phyloP scores from a whole-genome alignment of 2,113 vertebrate species.

The Cervus canadensis region DNA sequence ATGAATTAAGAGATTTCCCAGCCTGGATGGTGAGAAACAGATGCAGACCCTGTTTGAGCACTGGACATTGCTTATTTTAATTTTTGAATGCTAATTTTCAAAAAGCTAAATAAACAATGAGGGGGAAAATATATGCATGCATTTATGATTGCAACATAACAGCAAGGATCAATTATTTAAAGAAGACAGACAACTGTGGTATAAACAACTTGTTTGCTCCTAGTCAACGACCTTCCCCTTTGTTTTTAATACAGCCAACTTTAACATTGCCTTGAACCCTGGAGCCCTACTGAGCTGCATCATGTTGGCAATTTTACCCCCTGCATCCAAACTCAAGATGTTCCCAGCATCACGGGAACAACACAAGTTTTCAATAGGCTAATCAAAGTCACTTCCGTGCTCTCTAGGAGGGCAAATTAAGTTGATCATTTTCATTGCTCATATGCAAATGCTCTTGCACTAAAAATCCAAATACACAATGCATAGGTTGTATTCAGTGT shows the following conservation, averaged over 20 bases:
- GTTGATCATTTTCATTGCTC: conserved; percentile 67
- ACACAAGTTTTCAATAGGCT: conserved; percentile 50
- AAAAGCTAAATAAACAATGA: not conserved
- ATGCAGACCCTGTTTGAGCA: not conserved
- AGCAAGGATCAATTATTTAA: not conserved
- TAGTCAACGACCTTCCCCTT: conserved; percentile 22
- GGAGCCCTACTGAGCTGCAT: conserved; percentile 39
- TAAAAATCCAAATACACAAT: conserved; percentile 51
- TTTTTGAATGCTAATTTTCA: not conserved
- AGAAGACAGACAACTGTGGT: not conserved
- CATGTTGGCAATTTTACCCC: conserved; percentile 56
- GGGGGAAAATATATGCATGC: not conserved
- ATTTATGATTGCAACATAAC: not conserved
- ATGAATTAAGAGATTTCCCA: not conserved
- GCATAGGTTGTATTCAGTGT: not conserved
- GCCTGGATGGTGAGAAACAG: not conserved
- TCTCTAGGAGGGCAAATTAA: conserved; percentile 69
- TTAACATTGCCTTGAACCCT: not conserved
- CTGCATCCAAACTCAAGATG: conserved; percentile 45
- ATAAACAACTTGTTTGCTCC: not conserved
- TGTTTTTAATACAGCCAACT: conserved; percentile 33
- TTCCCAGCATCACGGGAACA: not conserved
- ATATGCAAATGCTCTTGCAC: conserved; percentile 60
- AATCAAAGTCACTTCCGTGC: conserved; percentile 61
- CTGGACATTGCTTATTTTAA: not conserved